Evolutionary conservation across 2,113 vertebrate species (phyloP), one percentile per base, ranked within the genome.

Genomic region (Scytalopus superciliaris): DNA sequence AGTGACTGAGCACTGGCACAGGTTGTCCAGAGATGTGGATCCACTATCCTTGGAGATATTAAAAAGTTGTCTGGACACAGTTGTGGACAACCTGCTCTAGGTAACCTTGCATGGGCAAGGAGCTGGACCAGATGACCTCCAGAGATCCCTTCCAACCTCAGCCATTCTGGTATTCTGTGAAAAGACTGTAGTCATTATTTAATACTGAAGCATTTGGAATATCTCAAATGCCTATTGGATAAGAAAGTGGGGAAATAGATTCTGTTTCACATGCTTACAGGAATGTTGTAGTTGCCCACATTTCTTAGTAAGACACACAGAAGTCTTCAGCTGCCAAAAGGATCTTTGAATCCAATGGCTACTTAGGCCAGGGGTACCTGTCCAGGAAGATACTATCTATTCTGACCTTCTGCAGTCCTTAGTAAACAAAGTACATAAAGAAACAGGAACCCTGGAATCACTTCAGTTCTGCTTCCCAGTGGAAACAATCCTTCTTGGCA

Each of bases 401-500:
- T 52, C 49, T 76, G 52, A 79, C 27, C 17, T 35, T 77, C 37
- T 76, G 14, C 67, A 87, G 8, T 44, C 55, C 85, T 28, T 44
- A 77, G 45, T 3, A 84, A 69, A 64, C 22, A 55, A 77, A 17
- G 55, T 30, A 52, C 30, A 59, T 30, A 52, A 92, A 68, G 53
- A 76, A 82, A 89, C n/a, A 57, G 83, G 33, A 91, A 74, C 33
- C 7, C 35, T 60, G 59, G 50, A 84, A 67, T 87, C 9, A 60
- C 56, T 93, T 94, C 30, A 45, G 75, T 89, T 93, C 68, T 93
- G 18, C 74, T 94, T 56, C 63, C 68, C 64, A 57, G 89, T 91
- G 78, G 91, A 95, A 96, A 93, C 66, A 67, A 66, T 74, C 44
- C 52, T 25, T 73, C 47, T 89, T 96, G 83, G 67, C 55, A 75